A percentile compares a stretch with the other conserved stretches of the same genome.
These are phyloP conservation scores for Boloria selene DNA, from an alignment of 2,888 invertebrate genomes.

Conservation along the genomic window DNA sequence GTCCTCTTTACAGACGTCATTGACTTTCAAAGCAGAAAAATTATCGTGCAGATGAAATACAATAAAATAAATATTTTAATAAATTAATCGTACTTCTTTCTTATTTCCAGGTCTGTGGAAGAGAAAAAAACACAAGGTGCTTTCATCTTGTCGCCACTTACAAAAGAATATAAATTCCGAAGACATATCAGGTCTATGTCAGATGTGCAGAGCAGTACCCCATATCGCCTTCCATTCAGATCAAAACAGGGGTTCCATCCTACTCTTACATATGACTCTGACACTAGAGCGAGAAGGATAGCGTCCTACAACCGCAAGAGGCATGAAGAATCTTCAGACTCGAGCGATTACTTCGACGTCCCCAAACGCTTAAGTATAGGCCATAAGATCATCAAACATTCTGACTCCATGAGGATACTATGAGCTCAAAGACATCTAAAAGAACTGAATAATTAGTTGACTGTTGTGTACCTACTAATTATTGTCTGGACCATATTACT, in stretches of 20 bases:
- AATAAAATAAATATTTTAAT: neutral
- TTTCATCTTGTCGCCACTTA: constrained; percentile 62
- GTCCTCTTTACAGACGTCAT: neutral
- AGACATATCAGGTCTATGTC: constrained; percentile 78
- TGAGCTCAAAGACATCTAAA: constrained; percentile 33
- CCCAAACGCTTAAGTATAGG: constrained; percentile 63
- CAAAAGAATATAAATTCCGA: constrained; percentile 67
- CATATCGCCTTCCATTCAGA: constrained; percentile 65
- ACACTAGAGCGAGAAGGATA: constrained; percentile 65
- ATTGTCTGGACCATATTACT: constrained; percentile 26
- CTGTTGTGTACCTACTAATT: constrained; percentile 39
- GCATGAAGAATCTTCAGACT: constrained; percentile 68
- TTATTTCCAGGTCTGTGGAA: constrained; percentile 66
- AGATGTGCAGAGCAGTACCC: constrained; percentile 75
- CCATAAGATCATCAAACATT: constrained; percentile 69
- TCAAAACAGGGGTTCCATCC: constrained; percentile 62
- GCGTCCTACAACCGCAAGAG: constrained; percentile 53
- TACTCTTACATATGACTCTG: constrained; percentile 71
- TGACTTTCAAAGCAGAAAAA: neutral
- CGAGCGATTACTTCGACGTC: constrained; percentile 64
- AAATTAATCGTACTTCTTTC: no score
- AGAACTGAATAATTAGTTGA: constrained; percentile 62
- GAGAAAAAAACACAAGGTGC: constrained; percentile 55
- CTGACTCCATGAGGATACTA: constrained; percentile 76
- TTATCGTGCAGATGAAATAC: neutral